Evolutionary conservation across 2,888 invertebrate genomes (phyloP).

Genomic region (Cartodere bifasciata): DNA sequence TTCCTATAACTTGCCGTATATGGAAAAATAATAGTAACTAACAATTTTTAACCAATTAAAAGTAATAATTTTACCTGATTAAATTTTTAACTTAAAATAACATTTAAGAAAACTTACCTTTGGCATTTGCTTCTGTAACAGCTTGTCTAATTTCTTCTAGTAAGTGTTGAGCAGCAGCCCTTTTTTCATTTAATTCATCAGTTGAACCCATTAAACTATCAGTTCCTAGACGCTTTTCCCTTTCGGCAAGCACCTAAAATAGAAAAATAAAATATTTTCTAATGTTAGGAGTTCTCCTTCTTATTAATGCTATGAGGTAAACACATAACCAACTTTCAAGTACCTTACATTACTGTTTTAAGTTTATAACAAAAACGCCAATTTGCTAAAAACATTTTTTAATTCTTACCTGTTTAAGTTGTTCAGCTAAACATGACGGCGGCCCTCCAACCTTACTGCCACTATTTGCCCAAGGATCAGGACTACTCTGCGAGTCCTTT

Average conservation of each 20-base stretch:
- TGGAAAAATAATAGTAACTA: no score
- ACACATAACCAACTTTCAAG: neutral
- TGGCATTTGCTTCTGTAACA: constrained; percentile 76
- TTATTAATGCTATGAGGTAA: constrained; percentile 1
- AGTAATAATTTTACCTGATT: no score
- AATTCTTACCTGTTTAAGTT: constrained; percentile 57
- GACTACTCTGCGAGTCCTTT: constrained; percentile 35
- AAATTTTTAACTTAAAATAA: no score
- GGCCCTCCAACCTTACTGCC: constrained; percentile 43
- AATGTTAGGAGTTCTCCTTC: neutral
- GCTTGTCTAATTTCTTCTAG: constrained; percentile 81
- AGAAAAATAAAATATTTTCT: constrained; percentile 4
- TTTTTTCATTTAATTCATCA: constrained; percentile 46
- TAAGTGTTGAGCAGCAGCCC: constrained; percentile 63
- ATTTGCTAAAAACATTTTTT: neutral
- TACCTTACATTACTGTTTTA: neutral
- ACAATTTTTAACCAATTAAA: no score
- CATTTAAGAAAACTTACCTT: no score
- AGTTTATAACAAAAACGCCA: neutral
- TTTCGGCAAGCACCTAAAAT: constrained; percentile 55
- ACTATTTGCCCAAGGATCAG: constrained; percentile 30
- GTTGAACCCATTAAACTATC: constrained; percentile 42
- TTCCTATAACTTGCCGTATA: no score
- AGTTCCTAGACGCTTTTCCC: constrained; percentile 57
- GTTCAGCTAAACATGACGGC: constrained; percentile 70